Percentiles rank a stretch among this genome's conserved stretches.
phyloP scores from a whole-genome alignment of 2,888 invertebrate species.

The Spatulosminthurus flaviceps region DNA sequence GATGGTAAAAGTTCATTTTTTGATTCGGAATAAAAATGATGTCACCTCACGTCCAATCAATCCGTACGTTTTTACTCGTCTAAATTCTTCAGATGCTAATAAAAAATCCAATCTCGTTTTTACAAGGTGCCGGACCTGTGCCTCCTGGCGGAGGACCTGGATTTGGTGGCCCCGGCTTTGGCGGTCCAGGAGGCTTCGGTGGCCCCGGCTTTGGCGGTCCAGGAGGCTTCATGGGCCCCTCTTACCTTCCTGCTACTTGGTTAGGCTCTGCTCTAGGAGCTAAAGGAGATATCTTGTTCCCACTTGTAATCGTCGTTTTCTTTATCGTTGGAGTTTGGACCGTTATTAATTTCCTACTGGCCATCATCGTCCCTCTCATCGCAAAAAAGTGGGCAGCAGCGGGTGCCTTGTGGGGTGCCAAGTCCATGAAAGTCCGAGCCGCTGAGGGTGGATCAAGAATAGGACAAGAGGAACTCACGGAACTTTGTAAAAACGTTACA shows the following conservation, averaged over 20 bases:
- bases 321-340: conserved; percentile 60
- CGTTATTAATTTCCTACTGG: conserved; percentile 56
- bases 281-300: conserved; percentile 60
- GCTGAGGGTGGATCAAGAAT: too few species aligned
- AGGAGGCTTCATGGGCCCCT: conserved; percentile 50
- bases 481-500: too few species aligned
- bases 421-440: too few species aligned
- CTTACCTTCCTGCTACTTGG: conserved; percentile 57
- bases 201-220: conserved; percentile 44
- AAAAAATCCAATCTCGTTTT: too few species aligned
- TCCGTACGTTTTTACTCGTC: too few species aligned
- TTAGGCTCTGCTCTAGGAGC: conserved; percentile 58
- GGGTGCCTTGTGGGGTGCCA: too few species aligned
- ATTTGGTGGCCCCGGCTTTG: background rate
- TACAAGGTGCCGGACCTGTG: too few species aligned
- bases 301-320: conserved; percentile 57
- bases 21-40: too few species aligned
- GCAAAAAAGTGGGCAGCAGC: conserved; percentile 50
- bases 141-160: background rate
- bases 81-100: too few species aligned
- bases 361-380: conserved; percentile 56
- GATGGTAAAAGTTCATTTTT: too few species aligned
- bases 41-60: too few species aligned
- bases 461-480: too few species aligned
- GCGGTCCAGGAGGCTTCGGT: conserved; percentile 27